Base-by-base conservation (phyloP, 2,888 invertebrate genomes). In the Agrochola lychnidis region DNA sequence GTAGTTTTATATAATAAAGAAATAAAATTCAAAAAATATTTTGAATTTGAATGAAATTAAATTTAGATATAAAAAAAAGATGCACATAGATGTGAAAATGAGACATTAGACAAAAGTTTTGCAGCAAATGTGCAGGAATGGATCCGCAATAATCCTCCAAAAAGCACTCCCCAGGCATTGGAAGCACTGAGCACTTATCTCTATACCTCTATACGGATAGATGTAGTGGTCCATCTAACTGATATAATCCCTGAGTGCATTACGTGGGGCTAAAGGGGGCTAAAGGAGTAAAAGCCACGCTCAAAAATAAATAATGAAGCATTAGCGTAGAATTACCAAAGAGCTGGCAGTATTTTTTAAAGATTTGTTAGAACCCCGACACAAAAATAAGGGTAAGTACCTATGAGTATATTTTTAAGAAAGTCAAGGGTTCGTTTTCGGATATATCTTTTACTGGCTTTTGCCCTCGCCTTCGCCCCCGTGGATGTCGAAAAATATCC, bases 241-340 rank as follows among this genome's bases (percentile, higher is more conserved):
- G 81, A 53, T 81, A 84, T 67, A 84, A 81, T 80, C 66, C 81
- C 14, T 61, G 12, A 81, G 80, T 59, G 51, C 61, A 73, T 70
- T 25, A 42, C n/a, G 70, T 14, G 25, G 48, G 19, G 42, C n/a
- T 0, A 14, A 62, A 56, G n/a, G 45, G 48, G 66, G 56, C 42
- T 42, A 14, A 53, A 69, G 45, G 6, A 16, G 1, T 59, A 75
- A 66, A 53, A 30, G 45, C 53, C 5, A 25, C 4, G 42, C 16
- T 73, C 36, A 16, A 14, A 53, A 59, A 76, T 59, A 59, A 61
- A 30, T 59, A 51, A 63, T 53, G 9, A 56, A 66, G 53, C 19
- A 61, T 67, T 81, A 59, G 5, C 14, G 71, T 45, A 25, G 14
- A 5, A 64, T 64, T 70, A 45, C 6, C 45, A 45, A 63, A 45